phyloP scores from a whole-genome alignment of 2,113 vertebrate species.

The Shinisaurus crocodilurus region DNA sequence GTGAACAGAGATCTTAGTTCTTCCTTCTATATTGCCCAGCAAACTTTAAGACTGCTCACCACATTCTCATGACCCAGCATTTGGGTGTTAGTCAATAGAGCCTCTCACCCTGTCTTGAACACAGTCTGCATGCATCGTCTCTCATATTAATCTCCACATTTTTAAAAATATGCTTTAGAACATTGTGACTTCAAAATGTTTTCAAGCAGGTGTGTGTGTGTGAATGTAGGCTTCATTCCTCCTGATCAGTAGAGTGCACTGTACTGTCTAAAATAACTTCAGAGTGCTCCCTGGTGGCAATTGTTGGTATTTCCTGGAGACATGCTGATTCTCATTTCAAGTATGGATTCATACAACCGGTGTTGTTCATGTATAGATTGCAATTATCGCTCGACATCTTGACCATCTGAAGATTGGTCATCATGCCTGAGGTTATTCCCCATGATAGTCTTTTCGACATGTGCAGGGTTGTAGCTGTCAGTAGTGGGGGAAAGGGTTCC shows the following conservation, averaged over 20 bases:
- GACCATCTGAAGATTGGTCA: background rate
- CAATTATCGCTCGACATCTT: background rate
- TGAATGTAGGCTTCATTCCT: background rate
- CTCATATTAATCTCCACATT: background rate
- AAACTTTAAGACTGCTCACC: background rate
- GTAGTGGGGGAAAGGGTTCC: background rate
- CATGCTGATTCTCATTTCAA: background rate
- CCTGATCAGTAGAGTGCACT: background rate
- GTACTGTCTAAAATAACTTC: background rate
- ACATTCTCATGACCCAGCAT: background rate
- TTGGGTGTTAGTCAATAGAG: background rate
- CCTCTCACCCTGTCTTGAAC: background rate
- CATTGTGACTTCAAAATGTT: background rate
- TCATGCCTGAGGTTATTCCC: background rate
- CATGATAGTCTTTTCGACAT: background rate
- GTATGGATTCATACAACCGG: background rate
- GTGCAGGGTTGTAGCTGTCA: background rate
- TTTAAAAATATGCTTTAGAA: background rate
- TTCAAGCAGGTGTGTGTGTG: background rate
- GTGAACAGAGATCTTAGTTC: slow-evolving; percentile 49
- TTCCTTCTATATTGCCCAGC: background rate
- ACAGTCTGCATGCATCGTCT: background rate
- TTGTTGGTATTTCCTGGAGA: background rate
- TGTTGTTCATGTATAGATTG: background rate
- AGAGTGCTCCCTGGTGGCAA: slow-evolving; percentile 53